Conservation (phyloP, 2,113 vertebrate genomes). For the Fukomys damarensis region DNA sequence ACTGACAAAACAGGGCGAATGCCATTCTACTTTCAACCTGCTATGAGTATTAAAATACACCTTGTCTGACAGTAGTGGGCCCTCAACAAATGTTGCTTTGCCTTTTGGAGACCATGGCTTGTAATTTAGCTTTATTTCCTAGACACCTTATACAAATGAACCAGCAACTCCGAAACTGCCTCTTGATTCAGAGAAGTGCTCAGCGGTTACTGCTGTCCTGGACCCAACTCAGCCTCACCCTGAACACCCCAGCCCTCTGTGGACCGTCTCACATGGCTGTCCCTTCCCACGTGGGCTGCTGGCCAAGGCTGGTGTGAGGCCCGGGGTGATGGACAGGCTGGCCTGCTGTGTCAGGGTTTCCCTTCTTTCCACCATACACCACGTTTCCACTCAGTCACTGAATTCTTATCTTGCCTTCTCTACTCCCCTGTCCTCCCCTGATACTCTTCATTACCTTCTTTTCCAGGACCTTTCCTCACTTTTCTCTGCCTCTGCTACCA, state of each 20-base stretch:
- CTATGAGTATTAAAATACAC: background rate
- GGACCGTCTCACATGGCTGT: background rate
- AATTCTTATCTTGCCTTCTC: background rate
- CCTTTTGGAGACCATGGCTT: background rate
- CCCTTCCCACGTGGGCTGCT: background rate
- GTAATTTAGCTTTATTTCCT: background rate
- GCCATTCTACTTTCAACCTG: background rate
- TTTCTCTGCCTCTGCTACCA: background rate
- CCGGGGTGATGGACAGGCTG: background rate
- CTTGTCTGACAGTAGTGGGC: background rate
- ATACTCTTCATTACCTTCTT: background rate
- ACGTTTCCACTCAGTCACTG: background rate
- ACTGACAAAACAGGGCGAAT: background rate
- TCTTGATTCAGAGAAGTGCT: background rate
- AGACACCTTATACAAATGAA: background rate
- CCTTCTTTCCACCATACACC: fast-evolving
- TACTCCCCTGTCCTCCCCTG: background rate
- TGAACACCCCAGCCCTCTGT: background rate
- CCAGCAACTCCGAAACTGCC: background rate
- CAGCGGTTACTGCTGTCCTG: background rate
- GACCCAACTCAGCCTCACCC: background rate
- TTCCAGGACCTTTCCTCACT: background rate
- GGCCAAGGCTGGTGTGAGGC: background rate
- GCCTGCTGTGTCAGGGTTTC: background rate
- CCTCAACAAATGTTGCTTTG: background rate